phyloP scores from a whole-genome alignment of 2,888 invertebrate species.

The Tortrix viridana region DNA sequence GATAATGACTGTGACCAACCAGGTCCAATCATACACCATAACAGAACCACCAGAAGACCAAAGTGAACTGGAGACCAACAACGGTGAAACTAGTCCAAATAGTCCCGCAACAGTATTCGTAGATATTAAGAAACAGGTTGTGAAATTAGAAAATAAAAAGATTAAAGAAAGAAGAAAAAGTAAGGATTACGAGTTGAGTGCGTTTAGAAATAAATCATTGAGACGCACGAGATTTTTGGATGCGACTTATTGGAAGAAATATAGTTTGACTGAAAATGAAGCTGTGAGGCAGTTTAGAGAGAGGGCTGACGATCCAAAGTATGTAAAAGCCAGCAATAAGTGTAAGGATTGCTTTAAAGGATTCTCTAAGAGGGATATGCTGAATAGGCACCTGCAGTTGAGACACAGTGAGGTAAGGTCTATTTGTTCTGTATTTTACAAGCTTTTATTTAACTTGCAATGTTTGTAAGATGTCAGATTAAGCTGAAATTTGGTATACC shows the following conservation, averaged over 20 bases:
- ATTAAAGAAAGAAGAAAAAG: constrained; percentile 42
- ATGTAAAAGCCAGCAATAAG: constrained; percentile 59
- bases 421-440: too few species aligned
- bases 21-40: constrained; percentile 49
- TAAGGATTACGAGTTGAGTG: constrained; percentile 32
- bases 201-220: constrained; percentile 28
- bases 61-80: constrained; percentile 27
- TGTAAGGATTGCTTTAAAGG: constrained; percentile 69
- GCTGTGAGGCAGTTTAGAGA: constrained; percentile 62
- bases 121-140: constrained; percentile 45
- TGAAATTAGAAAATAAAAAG: constrained; percentile 43
- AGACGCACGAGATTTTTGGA: constrained; percentile 54
- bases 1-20: constrained; percentile 45
- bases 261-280: constrained; percentile 64
- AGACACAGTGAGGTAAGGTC: constrained; percentile 69
- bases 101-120: constrained; percentile 48
- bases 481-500: too few species aligned
- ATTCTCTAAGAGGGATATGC: constrained; percentile 69
- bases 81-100: constrained; percentile 27
- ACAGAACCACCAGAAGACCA: constrained; percentile 40
- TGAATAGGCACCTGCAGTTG: constrained; percentile 60
- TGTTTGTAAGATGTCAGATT: too few species aligned
- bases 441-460: too few species aligned
- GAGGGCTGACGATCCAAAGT: constrained; percentile 57
- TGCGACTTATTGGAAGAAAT: constrained; percentile 62